These are phyloP conservation scores for Chydorus sphaericus DNA, from an alignment of 2,888 invertebrate genomes.

Conservation along the genomic window DNA sequence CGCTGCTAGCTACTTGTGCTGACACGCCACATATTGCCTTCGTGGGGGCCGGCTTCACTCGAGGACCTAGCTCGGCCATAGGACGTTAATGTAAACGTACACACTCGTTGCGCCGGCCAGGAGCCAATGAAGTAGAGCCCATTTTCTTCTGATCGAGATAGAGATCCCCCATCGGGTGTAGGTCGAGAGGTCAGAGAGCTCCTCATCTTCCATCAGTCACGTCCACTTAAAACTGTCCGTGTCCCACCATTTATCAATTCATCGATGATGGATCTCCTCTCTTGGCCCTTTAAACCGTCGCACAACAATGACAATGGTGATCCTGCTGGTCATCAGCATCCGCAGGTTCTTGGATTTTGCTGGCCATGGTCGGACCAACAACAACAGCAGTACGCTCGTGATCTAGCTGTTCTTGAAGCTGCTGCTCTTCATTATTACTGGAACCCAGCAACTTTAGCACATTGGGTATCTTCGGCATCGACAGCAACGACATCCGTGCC, in stretches of 20 bases:
- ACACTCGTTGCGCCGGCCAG: neutral
- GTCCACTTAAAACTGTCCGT: neutral
- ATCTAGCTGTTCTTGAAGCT: neutral
- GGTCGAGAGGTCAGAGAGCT: neutral
- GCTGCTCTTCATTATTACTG: neutral
- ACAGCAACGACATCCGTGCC: neutral
- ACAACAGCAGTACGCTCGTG: no score
- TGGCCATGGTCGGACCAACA: neutral
- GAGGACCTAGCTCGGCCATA: neutral
- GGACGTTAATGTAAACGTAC: slow-evolving; percentile 1
- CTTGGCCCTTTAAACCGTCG: neutral
- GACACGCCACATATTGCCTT: neutral
- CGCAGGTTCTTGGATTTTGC: neutral
- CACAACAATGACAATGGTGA: neutral
- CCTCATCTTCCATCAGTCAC: neutral
- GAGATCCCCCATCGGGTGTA: neutral
- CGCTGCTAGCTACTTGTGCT: no score
- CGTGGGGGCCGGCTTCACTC: neutral
- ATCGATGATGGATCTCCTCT: neutral
- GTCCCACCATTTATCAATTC: no score
- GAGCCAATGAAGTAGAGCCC: neutral
- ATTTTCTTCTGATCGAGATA: neutral
- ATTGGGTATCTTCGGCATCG: no score
- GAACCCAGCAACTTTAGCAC: neutral
- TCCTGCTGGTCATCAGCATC: neutral